phyloP scores from a whole-genome alignment of 64 coral and sea anemone genomes.

The Montipora sp. region DNA sequence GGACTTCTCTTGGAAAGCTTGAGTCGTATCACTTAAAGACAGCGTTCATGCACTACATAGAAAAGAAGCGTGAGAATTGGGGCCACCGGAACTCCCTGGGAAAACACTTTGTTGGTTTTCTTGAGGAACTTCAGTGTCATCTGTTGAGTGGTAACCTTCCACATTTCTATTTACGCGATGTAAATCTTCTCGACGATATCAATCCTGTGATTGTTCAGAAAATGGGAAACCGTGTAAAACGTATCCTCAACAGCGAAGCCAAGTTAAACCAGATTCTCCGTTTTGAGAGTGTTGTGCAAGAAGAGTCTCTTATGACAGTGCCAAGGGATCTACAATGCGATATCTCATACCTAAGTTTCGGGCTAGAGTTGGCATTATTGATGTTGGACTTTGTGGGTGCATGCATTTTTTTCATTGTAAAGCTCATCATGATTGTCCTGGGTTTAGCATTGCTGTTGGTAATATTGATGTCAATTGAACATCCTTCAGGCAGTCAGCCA shows the following conservation, averaged over 20 bases:
- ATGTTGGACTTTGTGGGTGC: too few species aligned
- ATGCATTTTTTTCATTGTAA: too few species aligned
- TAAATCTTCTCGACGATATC: constrained; percentile 58
- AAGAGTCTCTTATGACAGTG: too few species aligned
- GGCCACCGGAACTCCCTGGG: constrained; percentile 15
- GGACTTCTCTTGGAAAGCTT: constrained; percentile 2
- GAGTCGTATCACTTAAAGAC: constrained; percentile 79
- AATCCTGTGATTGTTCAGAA: not conserved
- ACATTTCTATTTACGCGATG: constrained; percentile 33
- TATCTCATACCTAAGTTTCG: too few species aligned
- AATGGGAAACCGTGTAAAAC: constrained; percentile 42
- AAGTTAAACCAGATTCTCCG: not conserved
- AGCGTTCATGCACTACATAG: constrained; percentile 59
- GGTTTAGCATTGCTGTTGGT: too few species aligned
- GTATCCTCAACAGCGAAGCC: constrained; percentile 23
- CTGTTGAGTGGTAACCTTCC: not conserved
- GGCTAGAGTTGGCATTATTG: too few species aligned
- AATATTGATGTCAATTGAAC: too few species aligned
- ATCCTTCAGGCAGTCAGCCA: too few species aligned
- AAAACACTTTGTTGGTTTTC: constrained; percentile 28
- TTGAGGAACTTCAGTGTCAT: not conserved
- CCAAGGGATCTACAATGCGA: too few species aligned
- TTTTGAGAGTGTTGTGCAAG: not conserved
- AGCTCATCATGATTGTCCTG: too few species aligned
- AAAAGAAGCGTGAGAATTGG: not conserved